Evolutionary conservation across 1,140 invertebrate genomes (phyloP), one percentile per base, ranked within the genome.

Genomic region (Colletes latitarsis): DNA sequence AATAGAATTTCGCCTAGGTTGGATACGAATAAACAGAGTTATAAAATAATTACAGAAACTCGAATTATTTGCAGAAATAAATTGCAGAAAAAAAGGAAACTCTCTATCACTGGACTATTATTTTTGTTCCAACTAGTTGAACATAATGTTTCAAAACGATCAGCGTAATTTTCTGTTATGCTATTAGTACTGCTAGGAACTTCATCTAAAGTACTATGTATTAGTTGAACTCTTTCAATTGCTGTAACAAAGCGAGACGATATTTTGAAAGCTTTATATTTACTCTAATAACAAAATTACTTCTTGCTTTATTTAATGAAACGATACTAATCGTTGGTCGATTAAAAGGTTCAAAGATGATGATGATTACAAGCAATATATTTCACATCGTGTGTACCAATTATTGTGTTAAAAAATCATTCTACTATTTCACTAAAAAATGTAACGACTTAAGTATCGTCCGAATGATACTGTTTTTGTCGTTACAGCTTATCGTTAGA

Each of bases 91-190:
- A 52, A 39, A 49, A 64, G 30, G 17, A 5, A 63, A 62, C 60
- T 63, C 49, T 63, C 58, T 30, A 30, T 30, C 30, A 30, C 30
- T 30, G 30, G 30, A 12, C 10, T 46, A 17, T 73, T 41, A 75
- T 43, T 30, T 75, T 8, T 30, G 57, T 77, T 68, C 39, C 53
- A 17, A 67, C 15, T 46, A 70, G 66, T 70, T 57, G 67, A 58
- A 46, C 55, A 58, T 60, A 70, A 49, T 49, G 19, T 70, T 17
- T 30, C 52, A 60, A 43, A 19, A 17, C 21, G 14, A 12, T 21
- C 19, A 30, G 53, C 70, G 41, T 49, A 77, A 60, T 77, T 77
- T 77, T 72, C 69, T 30, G 8, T 19, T 30, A 4, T 2, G 14
- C 52, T 53, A 60, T 1, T 57, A 17, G 15, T n/a, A 43, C 6